Evolutionary conservation across 2,888 invertebrate genomes (phyloP).

Genomic region (Pterostichus niger): DNA sequence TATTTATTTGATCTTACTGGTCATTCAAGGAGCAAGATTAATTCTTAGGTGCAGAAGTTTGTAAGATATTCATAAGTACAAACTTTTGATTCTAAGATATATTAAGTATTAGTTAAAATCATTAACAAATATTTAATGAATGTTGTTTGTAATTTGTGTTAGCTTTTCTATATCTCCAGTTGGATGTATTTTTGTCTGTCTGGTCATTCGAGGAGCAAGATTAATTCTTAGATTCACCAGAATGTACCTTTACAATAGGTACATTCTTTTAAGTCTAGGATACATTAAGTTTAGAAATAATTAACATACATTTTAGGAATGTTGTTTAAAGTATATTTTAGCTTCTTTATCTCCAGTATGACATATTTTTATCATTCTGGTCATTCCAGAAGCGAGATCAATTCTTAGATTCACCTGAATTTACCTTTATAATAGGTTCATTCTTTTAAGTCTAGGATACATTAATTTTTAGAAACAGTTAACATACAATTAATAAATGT

Average conservation of each 20-base stretch:
- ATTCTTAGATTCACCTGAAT: not conserved
- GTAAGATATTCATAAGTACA: not conserved
- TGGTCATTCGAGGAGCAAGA: slow-evolving; percentile 15
- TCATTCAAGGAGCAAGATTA: not conserved
- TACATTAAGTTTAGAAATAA: too few species aligned
- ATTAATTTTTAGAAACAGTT: too few species aligned
- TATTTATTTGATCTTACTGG: not conserved
- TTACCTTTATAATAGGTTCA: not conserved
- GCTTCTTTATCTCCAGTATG: not conserved
- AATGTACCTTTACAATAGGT: not conserved
- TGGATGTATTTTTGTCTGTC: not conserved
- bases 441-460: too few species aligned
- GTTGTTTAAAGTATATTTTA: not conserved
- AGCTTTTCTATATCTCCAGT: not conserved
- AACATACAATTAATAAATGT: too few species aligned
- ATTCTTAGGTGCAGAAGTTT: not conserved
- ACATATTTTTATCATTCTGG: not conserved
- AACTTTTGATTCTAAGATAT: too few species aligned
- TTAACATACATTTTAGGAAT: too few species aligned
- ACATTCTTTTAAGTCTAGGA: not conserved
- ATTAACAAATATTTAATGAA: too few species aligned
- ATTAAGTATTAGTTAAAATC: too few species aligned
- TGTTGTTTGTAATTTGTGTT: not conserved
- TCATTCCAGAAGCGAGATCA: not conserved
- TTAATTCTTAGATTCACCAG: not conserved